Conservation (phyloP, 2,113 vertebrate genomes). For the Sminthopsis crassicaudata region DNA sequence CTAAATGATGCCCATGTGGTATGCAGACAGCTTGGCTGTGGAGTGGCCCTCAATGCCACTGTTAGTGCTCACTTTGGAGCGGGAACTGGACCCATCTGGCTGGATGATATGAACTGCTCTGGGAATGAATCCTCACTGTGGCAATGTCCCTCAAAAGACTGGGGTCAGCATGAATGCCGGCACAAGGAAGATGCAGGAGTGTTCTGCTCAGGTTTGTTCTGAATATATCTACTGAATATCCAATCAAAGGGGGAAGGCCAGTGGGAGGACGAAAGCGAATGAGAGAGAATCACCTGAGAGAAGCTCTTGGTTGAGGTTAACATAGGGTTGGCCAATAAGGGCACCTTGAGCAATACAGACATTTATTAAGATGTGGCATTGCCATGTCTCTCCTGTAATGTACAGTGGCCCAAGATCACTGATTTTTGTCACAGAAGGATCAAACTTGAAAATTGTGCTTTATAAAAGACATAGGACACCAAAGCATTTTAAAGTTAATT, state of each 20-base stretch:
- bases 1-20: conserved; percentile 79
- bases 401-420: neutral
- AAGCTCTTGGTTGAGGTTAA: neutral
- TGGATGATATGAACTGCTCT: conserved; percentile 81
- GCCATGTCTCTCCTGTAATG: neutral
- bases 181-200: conserved; percentile 80
- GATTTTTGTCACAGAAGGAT: neutral
- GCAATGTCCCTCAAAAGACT: conserved; percentile 76
- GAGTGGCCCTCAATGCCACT: conserved; percentile 79
- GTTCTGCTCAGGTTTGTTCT: conserved; percentile 76
- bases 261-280: neutral
- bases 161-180: conserved; percentile 79
- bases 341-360: no score
- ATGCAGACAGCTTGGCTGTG: conserved; percentile 85
- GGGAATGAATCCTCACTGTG: conserved; percentile 82
- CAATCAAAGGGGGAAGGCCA: rapidly evolving
- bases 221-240: neutral
- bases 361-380: neutral
- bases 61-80: conserved; percentile 77
- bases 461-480: neutral
- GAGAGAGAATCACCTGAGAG: neutral
- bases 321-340: neutral
- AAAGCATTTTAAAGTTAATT: neutral
- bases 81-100: conserved; percentile 82
- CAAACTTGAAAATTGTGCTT: neutral